These are phyloP conservation scores for Hofmannophila pseudospretella DNA, from an alignment of 2,888 invertebrate genomes.

Conservation along the genomic window DNA sequence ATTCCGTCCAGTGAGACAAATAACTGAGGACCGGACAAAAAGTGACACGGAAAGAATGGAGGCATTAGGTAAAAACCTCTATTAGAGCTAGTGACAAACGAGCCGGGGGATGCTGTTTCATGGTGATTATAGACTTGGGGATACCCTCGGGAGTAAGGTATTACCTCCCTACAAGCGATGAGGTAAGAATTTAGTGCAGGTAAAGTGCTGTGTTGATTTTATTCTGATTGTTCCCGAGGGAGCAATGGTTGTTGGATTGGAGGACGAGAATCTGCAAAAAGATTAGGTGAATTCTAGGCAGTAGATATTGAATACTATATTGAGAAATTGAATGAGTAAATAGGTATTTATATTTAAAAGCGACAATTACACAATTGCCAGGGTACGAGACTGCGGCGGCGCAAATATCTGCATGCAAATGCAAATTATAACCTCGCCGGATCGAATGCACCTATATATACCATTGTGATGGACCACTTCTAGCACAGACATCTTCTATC, in stretches of 20 bases:
- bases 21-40: conserved; percentile 33
- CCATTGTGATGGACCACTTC: too few species aligned
- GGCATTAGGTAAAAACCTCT: conserved; percentile 48
- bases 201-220: conserved; percentile 5
- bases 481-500: too few species aligned
- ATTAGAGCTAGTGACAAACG: conserved; percentile 50
- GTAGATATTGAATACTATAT: too few species aligned
- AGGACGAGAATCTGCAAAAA: not conserved
- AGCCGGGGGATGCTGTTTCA: conserved; percentile 35
- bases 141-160: conserved; percentile 9
- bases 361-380: too few species aligned
- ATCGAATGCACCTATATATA: too few species aligned
- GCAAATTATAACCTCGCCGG: too few species aligned
- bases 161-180: conserved; percentile 7
- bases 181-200: conserved; percentile 10
- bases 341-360: too few species aligned
- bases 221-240: conserved; percentile 1
- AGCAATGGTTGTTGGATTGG: not conserved
- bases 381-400: too few species aligned
- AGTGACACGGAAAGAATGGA: conserved; percentile 41
- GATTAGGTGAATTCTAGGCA: not conserved
- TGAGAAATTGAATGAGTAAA: too few species aligned
- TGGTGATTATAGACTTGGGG: conserved; percentile 34
- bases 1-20: conserved; percentile 27
- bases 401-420: too few species aligned